Evolutionary conservation across 2,797 vertebrate species (phyloP), one percentile per base, ranked within the genome.

Genomic region (Pogonophryne albipinna): DNA sequence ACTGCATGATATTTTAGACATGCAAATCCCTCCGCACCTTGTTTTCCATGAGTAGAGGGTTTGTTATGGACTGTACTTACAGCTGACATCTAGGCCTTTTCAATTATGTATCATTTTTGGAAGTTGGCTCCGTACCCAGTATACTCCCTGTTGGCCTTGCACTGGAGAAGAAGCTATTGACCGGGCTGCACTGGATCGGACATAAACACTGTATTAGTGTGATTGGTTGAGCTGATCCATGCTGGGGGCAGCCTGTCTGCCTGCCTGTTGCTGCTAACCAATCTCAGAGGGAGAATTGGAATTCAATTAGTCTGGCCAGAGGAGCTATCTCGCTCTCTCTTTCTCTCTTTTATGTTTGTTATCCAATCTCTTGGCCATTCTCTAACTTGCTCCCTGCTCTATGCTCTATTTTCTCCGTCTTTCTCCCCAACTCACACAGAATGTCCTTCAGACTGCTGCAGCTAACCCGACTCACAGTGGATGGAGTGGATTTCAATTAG

Each of bases 191-290:
- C 85, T 86, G 85, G 89, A 89, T 89, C 91, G 91, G 85, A 90
- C 85, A 88, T 91, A 89, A 89, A 91, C 85, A 92, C 83, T 92
- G 91, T 92, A 93, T 93, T 93, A 91, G 89, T 87, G 89, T 90
- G 92, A 93, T 92, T 92, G 90, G 89, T 86, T 89, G 87, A 85
- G 87, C 86, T 86, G 91, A 91, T 92, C 89, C 87, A 85, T 78
- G 87, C 89, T 84, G 55, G 84, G 81, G 88, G 85, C 85, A 84
- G 88, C 82, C 88, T 83, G 89, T 88, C 90, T 88, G 89, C 83
- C 80, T 85, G 83, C 84, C 87, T 90, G 83, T 70, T 87, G 68
- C 85, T 87, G 76, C 88, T 88, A 90, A 92, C 90, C 91, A 91
- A 92, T 92, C 90, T 92, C 90, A 73, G 61, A 89, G 87, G 88